Conservation (phyloP, 2,113 vertebrate genomes). For the Hippocampus guttulatus region DNA sequence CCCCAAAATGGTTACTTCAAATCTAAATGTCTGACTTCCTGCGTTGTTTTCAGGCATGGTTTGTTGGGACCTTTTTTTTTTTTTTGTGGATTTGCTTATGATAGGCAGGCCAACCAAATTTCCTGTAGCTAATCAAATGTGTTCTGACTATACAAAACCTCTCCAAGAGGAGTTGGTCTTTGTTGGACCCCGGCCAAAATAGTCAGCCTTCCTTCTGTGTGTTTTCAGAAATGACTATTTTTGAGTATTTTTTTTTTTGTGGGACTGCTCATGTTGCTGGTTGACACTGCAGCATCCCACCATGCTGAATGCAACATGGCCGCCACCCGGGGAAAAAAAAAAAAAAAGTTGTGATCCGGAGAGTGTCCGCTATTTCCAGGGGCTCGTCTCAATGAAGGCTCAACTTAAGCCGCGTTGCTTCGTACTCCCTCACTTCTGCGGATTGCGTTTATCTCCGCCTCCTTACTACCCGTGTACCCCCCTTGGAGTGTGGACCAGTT, state of each 20-base stretch:
- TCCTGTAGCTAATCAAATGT: too few species aligned
- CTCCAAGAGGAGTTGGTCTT: too few species aligned
- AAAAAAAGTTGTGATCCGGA: not conserved
- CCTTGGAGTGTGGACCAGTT: slow-evolving; percentile 29
- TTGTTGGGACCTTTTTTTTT: too few species aligned
- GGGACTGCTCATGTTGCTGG: not conserved
- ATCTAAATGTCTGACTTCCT: too few species aligned
- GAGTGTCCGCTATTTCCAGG: not conserved
- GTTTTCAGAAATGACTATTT: not conserved
- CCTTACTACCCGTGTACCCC: slow-evolving; percentile 29
- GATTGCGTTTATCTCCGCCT: slow-evolving; percentile 40
- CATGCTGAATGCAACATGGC: not conserved
- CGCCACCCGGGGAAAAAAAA: not conserved
- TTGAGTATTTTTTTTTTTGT: not conserved
- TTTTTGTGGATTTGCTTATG: too few species aligned
- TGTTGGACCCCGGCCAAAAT: too few species aligned
- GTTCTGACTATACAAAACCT: too few species aligned
- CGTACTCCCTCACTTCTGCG: slow-evolving; percentile 27
- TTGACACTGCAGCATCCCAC: not conserved
- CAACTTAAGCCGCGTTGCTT: slow-evolving; percentile 53
- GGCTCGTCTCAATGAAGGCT: slow-evolving; percentile 42
- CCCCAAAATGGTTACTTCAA: too few species aligned
- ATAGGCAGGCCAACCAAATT: too few species aligned
- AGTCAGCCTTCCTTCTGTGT: not conserved
- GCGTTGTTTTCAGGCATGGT: too few species aligned